phyloP scores from a whole-genome alignment of 2,113 vertebrate species.

The Aramus guarauna region DNA sequence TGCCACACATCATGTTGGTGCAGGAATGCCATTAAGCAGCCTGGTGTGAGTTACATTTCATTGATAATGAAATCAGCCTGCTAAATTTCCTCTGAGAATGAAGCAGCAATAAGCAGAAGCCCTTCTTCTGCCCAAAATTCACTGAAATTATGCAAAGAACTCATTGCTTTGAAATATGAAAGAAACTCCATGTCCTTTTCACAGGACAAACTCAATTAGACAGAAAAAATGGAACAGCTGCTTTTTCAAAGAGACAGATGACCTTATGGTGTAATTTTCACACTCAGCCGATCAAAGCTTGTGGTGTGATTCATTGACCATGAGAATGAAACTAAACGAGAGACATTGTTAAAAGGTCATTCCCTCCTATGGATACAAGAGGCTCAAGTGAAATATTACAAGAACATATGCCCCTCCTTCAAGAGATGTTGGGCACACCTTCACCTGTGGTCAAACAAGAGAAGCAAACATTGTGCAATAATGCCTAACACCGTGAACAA shows the following conservation, averaged over 20 bases:
- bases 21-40: neutral
- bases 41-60: neutral
- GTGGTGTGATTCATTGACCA: conserved; percentile 56
- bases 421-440: neutral
- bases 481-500: neutral
- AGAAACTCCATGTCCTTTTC: conserved; percentile 38
- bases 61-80: neutral
- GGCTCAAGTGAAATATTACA: neutral
- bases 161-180: conserved; percentile 42
- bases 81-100: conserved; percentile 12
- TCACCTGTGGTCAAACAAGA: neutral
- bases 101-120: neutral
- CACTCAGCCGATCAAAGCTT: conserved; percentile 56
- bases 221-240: conserved; percentile 60
- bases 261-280: conserved; percentile 59
- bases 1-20: fast-evolving
- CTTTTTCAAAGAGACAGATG: conserved; percentile 42
- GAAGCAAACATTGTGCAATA: neutral
- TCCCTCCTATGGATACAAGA: neutral
- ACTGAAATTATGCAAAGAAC: conserved; percentile 29
- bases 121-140: neutral
- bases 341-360: conserved; percentile 43
- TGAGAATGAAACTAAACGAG: conserved; percentile 27
- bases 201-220: conserved; percentile 56
- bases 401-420: neutral